Percentiles rank a stretch among this genome's conserved stretches.
Conservation (phyloP, 1,140 invertebrate species). For the Drosophila setifemur region DNA sequence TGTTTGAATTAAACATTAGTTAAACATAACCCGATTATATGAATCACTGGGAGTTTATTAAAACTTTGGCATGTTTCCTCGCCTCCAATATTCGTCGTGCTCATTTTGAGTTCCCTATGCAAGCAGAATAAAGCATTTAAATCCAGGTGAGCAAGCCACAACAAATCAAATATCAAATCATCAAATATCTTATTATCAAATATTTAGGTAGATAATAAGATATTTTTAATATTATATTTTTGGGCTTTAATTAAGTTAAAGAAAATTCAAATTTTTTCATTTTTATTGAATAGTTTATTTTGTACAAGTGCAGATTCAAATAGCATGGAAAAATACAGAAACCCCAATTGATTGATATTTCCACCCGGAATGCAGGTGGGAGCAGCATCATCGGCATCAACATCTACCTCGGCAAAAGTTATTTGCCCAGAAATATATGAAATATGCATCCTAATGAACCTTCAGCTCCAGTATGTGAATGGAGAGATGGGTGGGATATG, state of each 20-base stretch:
- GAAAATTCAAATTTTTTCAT: no score
- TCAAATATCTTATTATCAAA: no score
- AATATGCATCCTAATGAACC: conserved; percentile 39
- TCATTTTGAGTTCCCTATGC: neutral
- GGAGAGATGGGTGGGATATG: neutral
- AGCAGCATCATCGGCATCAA: no score
- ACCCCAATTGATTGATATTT: conserved; percentile 31
- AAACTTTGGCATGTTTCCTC: neutral
- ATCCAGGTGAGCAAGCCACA: conserved; percentile 14
- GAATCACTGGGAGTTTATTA: neutral
- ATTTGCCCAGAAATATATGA: conserved; percentile 18
- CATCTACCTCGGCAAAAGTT: conserved; percentile 9
- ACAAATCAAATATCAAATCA: conserved; percentile 10
- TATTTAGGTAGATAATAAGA: no score
- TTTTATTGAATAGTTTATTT: no score
- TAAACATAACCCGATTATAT: no score
- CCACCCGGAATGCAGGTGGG: conserved; percentile 1
- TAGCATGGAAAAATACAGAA: neutral
- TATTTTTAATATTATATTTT: no score
- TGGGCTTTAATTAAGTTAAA: no score
- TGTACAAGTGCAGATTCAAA: neutral
- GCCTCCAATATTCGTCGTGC: conserved; percentile 1
- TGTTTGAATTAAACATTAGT: no score
- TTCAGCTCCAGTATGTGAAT: neutral
- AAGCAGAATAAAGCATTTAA: conserved; percentile 1